Base-by-base conservation (phyloP, 2,113 vertebrate species). In the Ia io region DNA sequence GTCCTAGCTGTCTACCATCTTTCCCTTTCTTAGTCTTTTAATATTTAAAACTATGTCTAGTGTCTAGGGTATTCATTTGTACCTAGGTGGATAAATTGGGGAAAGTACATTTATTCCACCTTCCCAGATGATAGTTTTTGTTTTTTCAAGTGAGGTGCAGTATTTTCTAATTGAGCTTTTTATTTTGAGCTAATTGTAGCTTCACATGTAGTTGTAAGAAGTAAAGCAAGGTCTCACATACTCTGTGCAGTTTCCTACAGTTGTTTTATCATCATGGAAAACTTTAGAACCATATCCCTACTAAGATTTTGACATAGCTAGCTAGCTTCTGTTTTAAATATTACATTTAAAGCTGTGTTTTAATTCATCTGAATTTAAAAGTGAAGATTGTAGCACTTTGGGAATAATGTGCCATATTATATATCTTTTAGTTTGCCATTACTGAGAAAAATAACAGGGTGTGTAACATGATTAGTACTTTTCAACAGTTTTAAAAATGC, bases 281-380 rank as follows among this genome's bases (percentile, higher is more conserved):
- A 65, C 30, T 93, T 14, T 11, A 71, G 20, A 61, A 47, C 51
- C 32, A 8, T 32, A 69, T 69, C 59, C 35, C 61, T 47, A 14
- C 37, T 47, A 59, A 11, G 37, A 69, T 53, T 77, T 44, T 93
- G 74, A 59, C 32, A 37, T 17, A 59, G 51, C 61, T 25, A 89
- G 61, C 74, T 71, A 53, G 28, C 47, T 67, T 88, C 71, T 49
- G 25, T 89, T 89, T 71, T 49, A 53, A 80, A 51, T 63, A 23
- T 93, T 59, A 30, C 42, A 63, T 20, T 93, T 93, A 93, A 76
- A 76, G 23, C n/a, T 49, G 37, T 90, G 70, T 97, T 93, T 89
- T 93, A 86, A 73, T 77, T 63, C 6, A 53, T 79, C n/a, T 80
- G 42, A 37, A 40, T 92, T 93, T 90, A 92, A 90, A 93, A 73